Conservation (phyloP, 2,113 vertebrate species). For the Mastomys natalensis region DNA sequence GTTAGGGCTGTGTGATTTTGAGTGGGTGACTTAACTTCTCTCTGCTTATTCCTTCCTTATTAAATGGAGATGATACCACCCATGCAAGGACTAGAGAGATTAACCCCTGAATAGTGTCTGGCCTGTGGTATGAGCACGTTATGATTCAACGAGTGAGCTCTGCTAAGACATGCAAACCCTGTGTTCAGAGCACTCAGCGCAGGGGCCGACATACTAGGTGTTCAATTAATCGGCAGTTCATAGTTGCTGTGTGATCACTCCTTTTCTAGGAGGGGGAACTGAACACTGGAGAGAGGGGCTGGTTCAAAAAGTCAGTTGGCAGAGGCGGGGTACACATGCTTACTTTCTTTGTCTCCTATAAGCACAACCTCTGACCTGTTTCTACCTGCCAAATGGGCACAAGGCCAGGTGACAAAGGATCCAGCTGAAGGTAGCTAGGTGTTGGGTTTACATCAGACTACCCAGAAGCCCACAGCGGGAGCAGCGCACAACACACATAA, state of each 20-base stretch:
- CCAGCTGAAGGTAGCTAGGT: no score
- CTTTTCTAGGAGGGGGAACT: conserved; percentile 2
- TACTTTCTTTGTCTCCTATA: not conserved
- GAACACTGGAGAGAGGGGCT: not conserved
- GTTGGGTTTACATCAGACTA: not conserved
- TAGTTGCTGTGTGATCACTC: not conserved
- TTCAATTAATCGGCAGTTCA: not conserved
- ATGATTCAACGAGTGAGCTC: not conserved
- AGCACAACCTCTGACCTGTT: not conserved
- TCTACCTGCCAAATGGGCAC: not conserved
- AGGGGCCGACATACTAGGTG: not conserved
- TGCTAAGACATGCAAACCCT: not conserved
- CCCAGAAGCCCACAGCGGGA: fast-evolving
- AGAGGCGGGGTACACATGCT: not conserved
- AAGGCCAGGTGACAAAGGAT: no score
- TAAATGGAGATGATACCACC: not conserved
- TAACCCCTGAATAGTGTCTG: not conserved
- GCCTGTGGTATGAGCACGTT: not conserved
- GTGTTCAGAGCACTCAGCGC: not conserved
- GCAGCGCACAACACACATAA: no score
- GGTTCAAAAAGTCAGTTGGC: not conserved
- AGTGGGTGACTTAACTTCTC: not conserved
- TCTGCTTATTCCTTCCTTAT: not conserved
- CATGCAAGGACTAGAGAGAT: not conserved
- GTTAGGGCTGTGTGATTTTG: not conserved